Percentiles rank a stretch among this genome's conserved stretches.
Evolutionary conservation across 2,888 invertebrate species (phyloP).

Genomic region (Parnassius smintheus): DNA sequence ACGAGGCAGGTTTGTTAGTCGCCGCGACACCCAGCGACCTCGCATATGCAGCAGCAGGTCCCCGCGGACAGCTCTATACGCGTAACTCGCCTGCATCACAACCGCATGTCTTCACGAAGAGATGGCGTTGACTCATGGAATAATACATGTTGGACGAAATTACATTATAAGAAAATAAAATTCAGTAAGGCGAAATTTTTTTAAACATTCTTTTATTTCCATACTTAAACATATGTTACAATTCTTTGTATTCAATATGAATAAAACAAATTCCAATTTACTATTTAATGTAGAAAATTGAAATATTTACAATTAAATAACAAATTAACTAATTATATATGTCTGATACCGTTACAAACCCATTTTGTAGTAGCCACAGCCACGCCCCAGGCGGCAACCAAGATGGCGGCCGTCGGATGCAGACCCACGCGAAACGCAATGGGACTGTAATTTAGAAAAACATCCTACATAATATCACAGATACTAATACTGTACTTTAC

Average conservation of each 20-base stretch:
- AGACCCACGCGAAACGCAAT: constrained; percentile 81
- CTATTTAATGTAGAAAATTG: constrained; percentile 66
- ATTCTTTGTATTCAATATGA: constrained; percentile 77
- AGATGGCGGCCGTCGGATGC: constrained; percentile 78
- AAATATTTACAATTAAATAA: constrained; percentile 55
- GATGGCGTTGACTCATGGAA: constrained; percentile 77
- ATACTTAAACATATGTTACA: constrained; percentile 80
- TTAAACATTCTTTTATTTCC: constrained; percentile 64
- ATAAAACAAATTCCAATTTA: constrained; percentile 73
- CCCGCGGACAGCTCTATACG: constrained; percentile 43
- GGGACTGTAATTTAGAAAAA: constrained; percentile 81
- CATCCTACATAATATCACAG: constrained; percentile 79
- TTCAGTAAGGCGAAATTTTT: constrained; percentile 51
- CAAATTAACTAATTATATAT: constrained; percentile 53
- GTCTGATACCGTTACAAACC: constrained; percentile 81
- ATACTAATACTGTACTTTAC: constrained; percentile 66
- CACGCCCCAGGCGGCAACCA: constrained; percentile 80
- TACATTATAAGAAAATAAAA: constrained; percentile 56
- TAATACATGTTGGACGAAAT: constrained; percentile 77
- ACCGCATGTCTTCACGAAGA: constrained; percentile 58
- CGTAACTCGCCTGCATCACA: constrained; percentile 53
- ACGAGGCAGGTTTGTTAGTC: constrained; percentile 46
- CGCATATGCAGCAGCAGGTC: constrained; percentile 37
- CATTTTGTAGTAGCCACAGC: constrained; percentile 82
- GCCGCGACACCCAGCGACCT: constrained; percentile 41